These are phyloP conservation scores for Agrotis ipsilon DNA, from an alignment of 2,888 invertebrate species.

Conservation along the genomic window DNA sequence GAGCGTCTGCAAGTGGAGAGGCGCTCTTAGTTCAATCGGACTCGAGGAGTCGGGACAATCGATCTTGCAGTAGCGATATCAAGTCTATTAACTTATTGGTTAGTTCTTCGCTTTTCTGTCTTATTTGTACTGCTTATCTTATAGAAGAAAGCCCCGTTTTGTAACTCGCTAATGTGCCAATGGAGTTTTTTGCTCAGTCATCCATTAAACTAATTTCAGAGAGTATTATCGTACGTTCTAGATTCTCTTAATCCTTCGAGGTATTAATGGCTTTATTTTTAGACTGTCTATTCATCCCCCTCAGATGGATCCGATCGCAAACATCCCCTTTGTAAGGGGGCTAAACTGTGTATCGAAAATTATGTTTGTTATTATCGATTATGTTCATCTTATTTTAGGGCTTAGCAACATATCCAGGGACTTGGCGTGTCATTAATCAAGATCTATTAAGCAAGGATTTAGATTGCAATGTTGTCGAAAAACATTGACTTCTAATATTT, in stretches of 20 bases:
- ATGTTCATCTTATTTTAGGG: slow-evolving; percentile 19
- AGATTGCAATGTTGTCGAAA: neutral
- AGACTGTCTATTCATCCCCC: slow-evolving; percentile 25
- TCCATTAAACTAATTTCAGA: slow-evolving; percentile 35
- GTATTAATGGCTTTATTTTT: slow-evolving; percentile 49
- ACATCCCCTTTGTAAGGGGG: slow-evolving; percentile 29
- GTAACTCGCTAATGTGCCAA: neutral
- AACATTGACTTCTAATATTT: neutral
- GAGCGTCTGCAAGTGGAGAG: slow-evolving; percentile 25
- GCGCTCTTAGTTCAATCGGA: slow-evolving; percentile 23
- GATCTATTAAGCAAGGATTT: slow-evolving; percentile 1
- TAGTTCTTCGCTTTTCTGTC: slow-evolving; percentile 4
- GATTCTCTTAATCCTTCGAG: slow-evolving; percentile 25
- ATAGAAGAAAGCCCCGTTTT: slow-evolving; percentile 5
- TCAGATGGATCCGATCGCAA: slow-evolving; percentile 33
- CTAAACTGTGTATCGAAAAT: slow-evolving; percentile 26
- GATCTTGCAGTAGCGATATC: slow-evolving; percentile 52
- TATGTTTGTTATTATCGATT: slow-evolving; percentile 33
- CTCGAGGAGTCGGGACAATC: slow-evolving; percentile 20
- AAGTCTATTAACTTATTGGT: slow-evolving; percentile 51
- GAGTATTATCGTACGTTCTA: slow-evolving; percentile 29
- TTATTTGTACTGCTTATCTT: slow-evolving; percentile 30
- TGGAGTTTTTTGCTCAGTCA: slow-evolving; percentile 4
- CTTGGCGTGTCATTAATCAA: slow-evolving; percentile 10
- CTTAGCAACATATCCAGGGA: neutral